Conservation (phyloP, 2,888 invertebrate species). For the Drosophila basisetae region DNA sequence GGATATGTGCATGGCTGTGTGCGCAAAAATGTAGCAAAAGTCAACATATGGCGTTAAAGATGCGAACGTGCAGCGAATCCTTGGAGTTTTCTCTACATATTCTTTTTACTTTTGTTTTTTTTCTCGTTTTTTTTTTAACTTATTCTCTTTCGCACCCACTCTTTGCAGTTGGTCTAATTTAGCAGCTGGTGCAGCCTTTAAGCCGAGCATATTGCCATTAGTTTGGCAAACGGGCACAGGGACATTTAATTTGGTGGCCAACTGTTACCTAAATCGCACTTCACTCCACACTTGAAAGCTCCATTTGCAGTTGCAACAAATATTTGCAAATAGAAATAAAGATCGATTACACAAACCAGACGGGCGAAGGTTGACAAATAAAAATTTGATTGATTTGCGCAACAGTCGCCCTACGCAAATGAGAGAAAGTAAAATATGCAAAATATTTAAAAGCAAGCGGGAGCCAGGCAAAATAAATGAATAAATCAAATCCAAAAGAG, state of each 20-base stretch:
- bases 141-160: slow-evolving; percentile 35
- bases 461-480: slow-evolving; percentile 10
- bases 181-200: slow-evolving; percentile 43
- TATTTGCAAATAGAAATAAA: slow-evolving; percentile 33
- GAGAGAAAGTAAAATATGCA: slow-evolving; percentile 32
- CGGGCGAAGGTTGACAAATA: slow-evolving; percentile 25
- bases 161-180: slow-evolving; percentile 46
- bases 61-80: slow-evolving; percentile 84
- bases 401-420: slow-evolving; percentile 33
- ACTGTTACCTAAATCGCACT: slow-evolving; percentile 35
- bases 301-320: slow-evolving; percentile 38
- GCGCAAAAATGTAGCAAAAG: slow-evolving; percentile 82
- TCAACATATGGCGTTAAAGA: slow-evolving; percentile 85
- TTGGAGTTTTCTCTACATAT: slow-evolving; percentile 60
- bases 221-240: slow-evolving; percentile 39
- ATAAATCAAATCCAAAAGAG: slow-evolving; percentile 18
- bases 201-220: slow-evolving; percentile 48
- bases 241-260: slow-evolving; percentile 39
- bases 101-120: slow-evolving; percentile 11
- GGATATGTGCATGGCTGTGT: slow-evolving; percentile 53
- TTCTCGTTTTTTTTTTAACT: slow-evolving; percentile 1
- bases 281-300: background rate
- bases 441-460: slow-evolving; percentile 33
- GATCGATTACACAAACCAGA: slow-evolving; percentile 11
- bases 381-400: slow-evolving; percentile 59